Evolutionary conservation across 2,888 invertebrate species (phyloP), one percentile per base, ranked within the genome.

Genomic region (Athalia circularis): DNA sequence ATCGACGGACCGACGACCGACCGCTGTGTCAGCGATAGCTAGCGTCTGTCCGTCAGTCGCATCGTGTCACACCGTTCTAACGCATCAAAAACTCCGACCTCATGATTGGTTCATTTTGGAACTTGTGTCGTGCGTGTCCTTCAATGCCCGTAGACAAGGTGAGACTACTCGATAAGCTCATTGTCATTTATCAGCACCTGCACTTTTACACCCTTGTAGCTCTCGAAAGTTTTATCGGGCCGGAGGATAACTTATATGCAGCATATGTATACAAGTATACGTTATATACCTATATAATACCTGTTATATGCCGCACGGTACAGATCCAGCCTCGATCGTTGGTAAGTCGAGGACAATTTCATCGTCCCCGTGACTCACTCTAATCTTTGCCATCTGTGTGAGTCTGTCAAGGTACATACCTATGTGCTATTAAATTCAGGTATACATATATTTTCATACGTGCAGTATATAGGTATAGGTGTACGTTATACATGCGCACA

Each of bases 61-160:
- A 81, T 82, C 81, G 86, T 83, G 83, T 86, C 84, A 85, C 86
- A 87, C 84, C 85, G 87, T 86, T 87, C 87, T 86, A 88, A 88
- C 88, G 88, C 88, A 88, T 86, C 85, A 87, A 82, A 88, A 86
- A 88, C 84, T 85, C 85, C 88, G 87, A 87, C 93, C 93, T 93
- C 93, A 97, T 97, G 97, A 97, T 97, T 94, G 97, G 97, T 92
- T 97, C 97, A 93, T 97, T 97, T 93, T 97, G 97, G 97, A 97
- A 97, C 93, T 93, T 97, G 93, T 97, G 97, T 93, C 95, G 97
- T 92, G 96, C 97, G 93, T 97, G 97, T 93, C 97, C 97, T 91
- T 96, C 97, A 92, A 96, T 97, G 96, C 97, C 97, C 92, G 96
- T 97, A 91, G 97, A 97, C 94, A 97, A 97, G 97, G 97, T 97